Conservation (phyloP, 2,888 invertebrate genomes). For the Papilio elwesi region DNA sequence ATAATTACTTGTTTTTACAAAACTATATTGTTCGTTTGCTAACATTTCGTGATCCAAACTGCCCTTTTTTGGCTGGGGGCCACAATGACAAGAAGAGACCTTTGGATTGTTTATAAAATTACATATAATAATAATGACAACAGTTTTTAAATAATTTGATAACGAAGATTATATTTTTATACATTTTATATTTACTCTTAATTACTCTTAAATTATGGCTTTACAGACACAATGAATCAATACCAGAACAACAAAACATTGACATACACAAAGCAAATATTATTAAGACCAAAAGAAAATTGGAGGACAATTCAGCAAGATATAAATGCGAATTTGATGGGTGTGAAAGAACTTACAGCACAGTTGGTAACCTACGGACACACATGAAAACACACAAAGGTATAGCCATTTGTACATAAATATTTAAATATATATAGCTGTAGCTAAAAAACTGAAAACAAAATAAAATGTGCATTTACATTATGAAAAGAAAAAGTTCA, state of each 20-base stretch:
- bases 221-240: slow-evolving; percentile 65
- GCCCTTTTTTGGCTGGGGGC: neutral
- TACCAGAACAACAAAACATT: slow-evolving; percentile 51
- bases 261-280: slow-evolving; percentile 58
- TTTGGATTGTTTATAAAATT: neutral
- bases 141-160: neutral
- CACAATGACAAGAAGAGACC: neutral
- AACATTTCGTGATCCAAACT: no score
- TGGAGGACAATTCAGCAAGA: slow-evolving; percentile 75
- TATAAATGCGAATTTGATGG: slow-evolving; percentile 95
- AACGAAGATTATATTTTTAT: neutral
- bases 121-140: no score
- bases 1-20: neutral
- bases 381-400: slow-evolving; percentile 98
- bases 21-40: neutral
- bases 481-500: neutral
- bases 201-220: no score
- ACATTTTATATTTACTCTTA: no score
- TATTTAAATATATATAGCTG: neutral
- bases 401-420: slow-evolving; percentile 59
- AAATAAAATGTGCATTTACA: neutral
- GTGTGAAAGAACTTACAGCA: slow-evolving; percentile 95
- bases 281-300: slow-evolving; percentile 66
- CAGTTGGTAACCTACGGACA: slow-evolving; percentile 96
- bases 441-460: no score